Base-by-base conservation (phyloP, 2,888 invertebrate genomes). In the Thecocarcelia acutangulata region DNA sequence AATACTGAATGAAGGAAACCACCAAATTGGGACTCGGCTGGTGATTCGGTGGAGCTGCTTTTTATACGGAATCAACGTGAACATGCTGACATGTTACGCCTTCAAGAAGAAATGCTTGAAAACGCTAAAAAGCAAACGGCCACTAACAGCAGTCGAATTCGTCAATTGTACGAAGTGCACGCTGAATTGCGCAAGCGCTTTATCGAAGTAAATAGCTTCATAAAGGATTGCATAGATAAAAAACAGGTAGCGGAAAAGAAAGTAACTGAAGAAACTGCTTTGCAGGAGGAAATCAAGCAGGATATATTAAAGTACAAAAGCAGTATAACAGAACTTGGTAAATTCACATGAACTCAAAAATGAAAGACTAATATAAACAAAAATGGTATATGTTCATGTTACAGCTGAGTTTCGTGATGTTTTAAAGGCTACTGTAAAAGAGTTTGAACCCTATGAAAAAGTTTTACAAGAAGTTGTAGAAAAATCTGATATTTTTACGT, bases 21-120 rank as follows among this genome's bases (percentile, higher is more conserved):
- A 0, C 90, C 90, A 1, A 88, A 88, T 56, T 90, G 90, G 90
- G 91, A 91, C 75, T 87, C 88, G 2, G 86, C 90, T 0, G 88
- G 89, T 0, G 90, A 90, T 64, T 88, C 89, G 2, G 85, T 91
- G 33, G 90, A 90, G 83, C 84, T 90, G 66, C 83, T 89, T 4
- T 87, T 87, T 33, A 88, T 90, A 59, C 86, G 87, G 77, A 90
- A 89, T 87, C 86, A 88, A 33, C 87, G 90, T 0, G 90, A 91
- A 77, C 85, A 89, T 79, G 84, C 85, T 0, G 87, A 88, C 4
- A 89, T 90, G 89, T 33, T 86, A 40, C 83, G 85, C 4, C 78
- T 89, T 42, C 91, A 91, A 74, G 83, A 85, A 0, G 86, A 89
- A 75, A 85, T 90, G 84, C 83, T 90, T 2, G 85, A 87, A 56